Evolutionary conservation across 2,888 invertebrate species (phyloP).

Genomic region (Stenoptilia bipunctidactyla): DNA sequence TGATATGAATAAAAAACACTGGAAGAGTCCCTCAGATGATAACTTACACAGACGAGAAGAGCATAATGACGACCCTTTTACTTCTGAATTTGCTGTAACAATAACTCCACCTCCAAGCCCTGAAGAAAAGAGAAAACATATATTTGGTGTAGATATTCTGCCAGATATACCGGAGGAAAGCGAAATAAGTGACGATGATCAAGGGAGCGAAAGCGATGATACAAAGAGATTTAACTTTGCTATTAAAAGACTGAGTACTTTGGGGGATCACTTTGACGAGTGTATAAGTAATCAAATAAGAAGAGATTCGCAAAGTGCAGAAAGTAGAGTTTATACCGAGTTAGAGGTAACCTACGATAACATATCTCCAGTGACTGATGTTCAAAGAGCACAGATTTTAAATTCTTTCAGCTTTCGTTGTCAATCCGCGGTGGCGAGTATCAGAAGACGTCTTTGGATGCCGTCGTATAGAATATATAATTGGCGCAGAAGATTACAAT

Average conservation of each 20-base stretch:
- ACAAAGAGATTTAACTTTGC: constrained; percentile 49
- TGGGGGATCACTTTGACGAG: constrained; percentile 63
- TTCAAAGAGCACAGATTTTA: constrained; percentile 53
- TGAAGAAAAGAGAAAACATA: constrained; percentile 56
- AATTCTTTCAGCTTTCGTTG: constrained; percentile 57
- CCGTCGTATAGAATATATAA: constrained; percentile 57
- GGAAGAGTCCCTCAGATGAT: constrained; percentile 62
- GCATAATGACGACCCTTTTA: constrained; percentile 27
- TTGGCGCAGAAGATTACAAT: constrained; percentile 39
- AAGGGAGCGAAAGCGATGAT: constrained; percentile 24
- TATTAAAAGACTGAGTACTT: constrained; percentile 63
- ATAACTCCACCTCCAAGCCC: constrained; percentile 58
- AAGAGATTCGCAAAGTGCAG: constrained; percentile 38
- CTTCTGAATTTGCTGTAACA: constrained; percentile 30
- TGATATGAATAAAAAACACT: constrained; percentile 51
- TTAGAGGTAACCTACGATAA: constrained; percentile 54
- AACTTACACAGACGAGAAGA: constrained; percentile 37
- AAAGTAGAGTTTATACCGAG: constrained; percentile 42
- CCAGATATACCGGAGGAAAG: constrained; percentile 68
- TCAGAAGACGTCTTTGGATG: constrained; percentile 46
- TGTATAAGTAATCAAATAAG: constrained; percentile 53
- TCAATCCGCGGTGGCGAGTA: constrained; percentile 45
- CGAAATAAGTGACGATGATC: constrained; percentile 36
- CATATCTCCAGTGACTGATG: constrained; percentile 51
- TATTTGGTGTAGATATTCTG: constrained; percentile 62